A percentile compares a stretch with the other conserved stretches of the same genome.
Conservation (phyloP, 2,888 invertebrate genomes). For the Lomographa bimaculata region DNA sequence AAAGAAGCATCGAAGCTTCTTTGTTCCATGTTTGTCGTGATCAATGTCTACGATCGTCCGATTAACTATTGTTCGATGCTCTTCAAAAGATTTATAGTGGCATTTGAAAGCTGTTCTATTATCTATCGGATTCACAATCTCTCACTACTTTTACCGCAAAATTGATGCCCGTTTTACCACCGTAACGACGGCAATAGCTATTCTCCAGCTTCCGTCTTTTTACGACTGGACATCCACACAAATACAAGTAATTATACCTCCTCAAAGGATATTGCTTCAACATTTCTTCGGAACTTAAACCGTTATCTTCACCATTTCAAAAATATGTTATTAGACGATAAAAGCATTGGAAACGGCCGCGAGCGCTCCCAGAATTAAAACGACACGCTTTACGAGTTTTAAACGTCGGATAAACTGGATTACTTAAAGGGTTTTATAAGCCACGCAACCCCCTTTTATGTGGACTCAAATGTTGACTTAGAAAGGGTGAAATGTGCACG, state of each 20-base stretch:
- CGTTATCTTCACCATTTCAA: constrained; percentile 33
- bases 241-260: constrained; percentile 52
- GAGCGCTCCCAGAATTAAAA: constrained; percentile 38
- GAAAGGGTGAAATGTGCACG: constrained; percentile 25
- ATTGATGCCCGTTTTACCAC: constrained; percentile 59
- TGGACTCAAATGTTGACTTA: constrained; percentile 40
- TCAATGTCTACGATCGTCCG: constrained; percentile 5
- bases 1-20: constrained; percentile 1
- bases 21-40: constrained; percentile 14
- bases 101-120: constrained; percentile 8
- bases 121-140: constrained; percentile 1
- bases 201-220: constrained; percentile 47
- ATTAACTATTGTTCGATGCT: constrained; percentile 4
- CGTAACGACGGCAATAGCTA: constrained; percentile 55
- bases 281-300: constrained; percentile 20
- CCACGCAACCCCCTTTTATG: constrained; percentile 41
- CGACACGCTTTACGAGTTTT: constrained; percentile 39
- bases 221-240: constrained; percentile 50
- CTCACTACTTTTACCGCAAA: constrained; percentile 41
- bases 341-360: constrained; percentile 31
- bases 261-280: constrained; percentile 20
- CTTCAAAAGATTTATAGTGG: constrained; percentile 11
- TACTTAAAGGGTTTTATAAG: constrained; percentile 45
- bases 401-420: constrained; percentile 39
- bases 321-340: constrained; percentile 45